Percentiles rank a stretch among this genome's conserved stretches.
phyloP scores from a whole-genome alignment of 2,888 invertebrate species.

The Acanthacorydalis orientalis region DNA sequence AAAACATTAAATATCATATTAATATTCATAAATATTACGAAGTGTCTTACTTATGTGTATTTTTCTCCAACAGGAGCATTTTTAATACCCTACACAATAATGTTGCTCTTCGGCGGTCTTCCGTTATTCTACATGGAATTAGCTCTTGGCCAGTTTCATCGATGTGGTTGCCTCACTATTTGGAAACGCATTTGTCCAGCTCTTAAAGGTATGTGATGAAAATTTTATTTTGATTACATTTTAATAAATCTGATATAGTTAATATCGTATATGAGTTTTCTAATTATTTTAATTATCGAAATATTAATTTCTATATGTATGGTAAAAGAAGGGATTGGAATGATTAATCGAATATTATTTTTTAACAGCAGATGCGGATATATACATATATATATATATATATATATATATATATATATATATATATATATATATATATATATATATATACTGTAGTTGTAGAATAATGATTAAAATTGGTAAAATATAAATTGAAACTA shows the following conservation, averaged over 20 bases:
- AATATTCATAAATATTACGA: no score
- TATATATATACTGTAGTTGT: no score
- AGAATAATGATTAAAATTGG: no score
- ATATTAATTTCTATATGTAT: not conserved
- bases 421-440: no score
- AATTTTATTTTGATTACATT: not conserved
- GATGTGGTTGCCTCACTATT: slow-evolving; percentile 79
- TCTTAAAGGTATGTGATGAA: slow-evolving; percentile 52
- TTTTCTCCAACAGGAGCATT: slow-evolving; percentile 57
- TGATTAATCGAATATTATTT: no score
- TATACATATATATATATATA: not conserved
- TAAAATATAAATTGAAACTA: no score
- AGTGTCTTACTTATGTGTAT: no score
- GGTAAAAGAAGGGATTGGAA: no score
- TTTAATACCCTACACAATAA: slow-evolving; percentile 81
- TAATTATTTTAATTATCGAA: no score
- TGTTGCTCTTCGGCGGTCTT: slow-evolving; percentile 82
- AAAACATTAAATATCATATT: no score
- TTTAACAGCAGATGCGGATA: no score
- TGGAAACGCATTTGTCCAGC: slow-evolving; percentile 90
- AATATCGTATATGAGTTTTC: not conserved
- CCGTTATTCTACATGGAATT: slow-evolving; percentile 93
- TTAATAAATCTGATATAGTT: not conserved
- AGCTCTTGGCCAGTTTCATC: slow-evolving; percentile 85
- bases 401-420: no score